Evolutionary conservation across 2,113 vertebrate species (phyloP), one percentile per base, ranked within the genome.

Genomic region (Siphamia tubifer): DNA sequence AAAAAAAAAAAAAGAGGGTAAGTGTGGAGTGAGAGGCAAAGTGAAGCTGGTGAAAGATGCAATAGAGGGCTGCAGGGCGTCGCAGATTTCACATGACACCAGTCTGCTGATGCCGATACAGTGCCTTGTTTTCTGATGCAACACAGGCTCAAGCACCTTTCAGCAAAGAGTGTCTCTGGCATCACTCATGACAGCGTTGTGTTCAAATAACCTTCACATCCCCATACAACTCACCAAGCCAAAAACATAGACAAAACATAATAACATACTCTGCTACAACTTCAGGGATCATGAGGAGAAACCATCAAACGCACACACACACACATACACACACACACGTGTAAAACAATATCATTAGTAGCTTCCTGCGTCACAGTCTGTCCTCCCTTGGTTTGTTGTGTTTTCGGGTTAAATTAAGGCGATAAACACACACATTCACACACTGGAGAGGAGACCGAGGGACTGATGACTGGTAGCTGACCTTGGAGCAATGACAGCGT

Each of bases 401-500:
- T 72, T 70, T 53, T 81, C 52, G 27, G 27, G 80, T 74, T 88
- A 88, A 85, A 82, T 84, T 82, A 82, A 82, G 85, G 47, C 17
- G 2, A 68, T 67, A 86, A 83, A 88, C 82, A 84, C 82, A 87
- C 84, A 84, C 67, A 8, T 42, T 36, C 53, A 30, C 75, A 81
- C 82, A 68, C 76, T 2, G 49, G 84, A 83, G 80, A 86, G 45
- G 55, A 60, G 58, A 66, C 23, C 9, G 36, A 53, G 78, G 72
- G 74, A 74, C 80, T 2, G 51, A n/a, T 4, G 47, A 53, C 43
- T 3, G 35, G 48, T 8, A 9, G 36, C 35, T 68, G 86, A 87
- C 87, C 89, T 91, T 91, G 83, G 60, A 53, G 51, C 86, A 88
- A 89, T 82, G 85, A 87, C 83, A 74, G 13, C 43, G 36, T 83